Base-by-base conservation (phyloP, 2,888 invertebrate genomes). In the Hirtodrosophila confusa region DNA sequence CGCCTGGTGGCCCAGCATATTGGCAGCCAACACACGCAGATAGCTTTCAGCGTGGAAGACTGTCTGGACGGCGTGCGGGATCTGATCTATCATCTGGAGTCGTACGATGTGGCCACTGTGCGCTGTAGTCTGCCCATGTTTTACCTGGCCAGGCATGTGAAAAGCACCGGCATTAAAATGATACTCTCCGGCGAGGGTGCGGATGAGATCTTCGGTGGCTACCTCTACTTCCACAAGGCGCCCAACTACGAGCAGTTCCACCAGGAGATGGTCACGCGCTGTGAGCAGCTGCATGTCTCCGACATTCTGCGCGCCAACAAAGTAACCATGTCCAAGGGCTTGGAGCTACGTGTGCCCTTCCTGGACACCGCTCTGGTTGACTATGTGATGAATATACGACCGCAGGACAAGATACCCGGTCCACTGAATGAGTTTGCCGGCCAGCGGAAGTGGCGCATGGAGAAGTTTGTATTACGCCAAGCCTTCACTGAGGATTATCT, bases 121-220 rank as follows among this genome's bases (percentile, higher is more conserved):
- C 85, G 90, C 23, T 89, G 89, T 33, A 89, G 89, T 56, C 85
- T 90, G 48, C 90, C 90, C 10, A 97, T 97, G 97, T 97, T 95
- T 89, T 91, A 97, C 31, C 91, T 97, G 36, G 93, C 97, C 3
- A 94, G 95, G 84, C 96, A 96, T 88, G 95, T 97, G 51, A 94
- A 95, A 85, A 95, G 96, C 65, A 96, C 97, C 0, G 94, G 97
- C 72, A 95, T 96, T 0, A 96, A 96, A 12, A 97, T 98, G 31
- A 93, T 98, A 51, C 94, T 96, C 72, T 97, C 97, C 75, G 98
- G 98, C 1, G 98, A 98, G 92, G 98, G 98, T 3, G 96, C 98
- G 0, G 98, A 98, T 91, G 98, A 98, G 92, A 91, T 98, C 47
- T 96, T 97, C n/a, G 97, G 98, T 87, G 98, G 98, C 2, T 97